phyloP scores from a whole-genome alignment of 2,888 invertebrate species.

The Nymphalis urticae region DNA sequence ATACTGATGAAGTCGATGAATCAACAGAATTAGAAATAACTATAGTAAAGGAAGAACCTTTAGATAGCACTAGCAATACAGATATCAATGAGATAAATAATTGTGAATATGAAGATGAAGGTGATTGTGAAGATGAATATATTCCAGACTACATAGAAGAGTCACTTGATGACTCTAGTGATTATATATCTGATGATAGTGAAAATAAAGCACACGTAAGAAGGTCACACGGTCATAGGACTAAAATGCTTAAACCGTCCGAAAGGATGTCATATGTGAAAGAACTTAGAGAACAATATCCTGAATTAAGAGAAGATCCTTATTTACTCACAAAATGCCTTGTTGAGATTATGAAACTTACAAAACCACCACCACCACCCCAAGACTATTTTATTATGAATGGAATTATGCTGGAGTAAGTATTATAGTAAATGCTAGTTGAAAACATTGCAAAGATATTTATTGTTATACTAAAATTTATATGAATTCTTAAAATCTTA shows the following conservation, averaged over 20 bases:
- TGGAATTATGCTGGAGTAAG: conserved; percentile 57
- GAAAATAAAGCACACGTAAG: neutral
- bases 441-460: too few species aligned
- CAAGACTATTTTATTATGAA: conserved; percentile 53
- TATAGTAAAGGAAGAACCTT: conserved; percentile 15
- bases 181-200: conserved; percentile 10
- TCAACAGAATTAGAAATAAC: neutral
- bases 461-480: too few species aligned
- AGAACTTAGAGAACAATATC: conserved; percentile 53
- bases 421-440: neutral
- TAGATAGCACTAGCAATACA: conserved; percentile 20
- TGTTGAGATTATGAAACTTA: conserved; percentile 57
- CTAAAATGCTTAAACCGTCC: conserved; percentile 26
- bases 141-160: conserved; percentile 17
- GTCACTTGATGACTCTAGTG: conserved; percentile 5
- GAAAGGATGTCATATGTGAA: conserved; percentile 54
- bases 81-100: conserved; percentile 20
- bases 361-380: conserved; percentile 56
- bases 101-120: conserved; percentile 23
- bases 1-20: conserved; percentile 48
- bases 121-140: conserved; percentile 22
- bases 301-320: conserved; percentile 52
- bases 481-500: too few species aligned
- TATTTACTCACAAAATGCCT: conserved; percentile 54
- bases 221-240: conserved; percentile 18